These are phyloP conservation scores for Rutilus rutilus DNA, from an alignment of 2,113 vertebrate species.

Conservation along the genomic window DNA sequence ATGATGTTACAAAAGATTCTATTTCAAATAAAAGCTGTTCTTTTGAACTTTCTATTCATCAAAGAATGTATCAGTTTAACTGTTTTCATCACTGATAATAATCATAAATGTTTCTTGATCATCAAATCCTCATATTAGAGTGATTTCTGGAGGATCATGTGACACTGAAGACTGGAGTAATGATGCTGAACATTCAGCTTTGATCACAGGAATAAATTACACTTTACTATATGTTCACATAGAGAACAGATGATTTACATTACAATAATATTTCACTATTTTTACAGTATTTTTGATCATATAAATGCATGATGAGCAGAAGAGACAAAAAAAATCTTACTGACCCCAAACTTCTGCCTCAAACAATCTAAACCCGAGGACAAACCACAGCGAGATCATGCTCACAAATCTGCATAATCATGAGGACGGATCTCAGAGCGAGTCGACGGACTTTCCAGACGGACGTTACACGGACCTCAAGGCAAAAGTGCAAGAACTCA, in stretches of 20 bases:
- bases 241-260: neutral
- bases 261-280: neutral
- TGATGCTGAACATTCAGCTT: neutral
- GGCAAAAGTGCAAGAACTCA: conserved; percentile 20
- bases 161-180: neutral
- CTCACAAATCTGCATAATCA: neutral
- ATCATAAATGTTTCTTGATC: neutral
- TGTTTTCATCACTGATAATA: neutral
- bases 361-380: neutral
- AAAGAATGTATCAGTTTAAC: neutral
- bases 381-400: neutral
- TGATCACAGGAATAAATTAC: neutral
- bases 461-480: neutral
- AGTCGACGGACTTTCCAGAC: too few species aligned
- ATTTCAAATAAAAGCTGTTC: neutral
- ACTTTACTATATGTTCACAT: neutral
- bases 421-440: too few species aligned
- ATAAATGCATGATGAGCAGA: neutral
- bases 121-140: neutral
- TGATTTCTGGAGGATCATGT: neutral
- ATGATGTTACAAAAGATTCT: neutral
- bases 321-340: neutral
- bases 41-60: neutral
- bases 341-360: neutral
- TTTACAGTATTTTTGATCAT: neutral